Base-by-base conservation (phyloP, 2,888 invertebrate species). In the Seladonia tumulorum region DNA sequence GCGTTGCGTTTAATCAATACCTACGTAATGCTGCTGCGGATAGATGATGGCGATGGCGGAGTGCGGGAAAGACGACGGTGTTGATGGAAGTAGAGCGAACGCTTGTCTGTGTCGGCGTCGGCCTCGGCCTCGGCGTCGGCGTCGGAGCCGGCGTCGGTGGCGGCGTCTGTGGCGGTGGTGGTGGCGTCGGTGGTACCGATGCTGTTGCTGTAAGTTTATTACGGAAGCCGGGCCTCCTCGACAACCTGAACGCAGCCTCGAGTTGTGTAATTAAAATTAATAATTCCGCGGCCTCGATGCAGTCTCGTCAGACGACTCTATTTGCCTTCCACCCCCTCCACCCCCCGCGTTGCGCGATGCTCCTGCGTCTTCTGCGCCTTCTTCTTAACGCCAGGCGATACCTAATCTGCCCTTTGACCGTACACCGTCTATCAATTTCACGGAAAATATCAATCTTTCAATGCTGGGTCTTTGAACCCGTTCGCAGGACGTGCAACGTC, bases 1-100 rank as follows among this genome's bases (percentile, higher is more conserved):
- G 91, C 93, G 92, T 93, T 92, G 93, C 93, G 92, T 94, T 94
- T 94, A 94, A 94, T 94, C 94, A 94, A 94, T 94, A 94, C 93
- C 91, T 90, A 89, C 91, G 93, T 91, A 90, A 92, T 91, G 91
- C 91, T 79, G 88, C 77, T 89, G 89, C 89, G 89, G 91, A 92
- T 91, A 90, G 91, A 91, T 92, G 91, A 91, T 87, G 90, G 90
- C 89, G 87, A 83, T 87, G 89, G 86, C 60, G 87, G 88, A 70
- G 87, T 79, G 68, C 35, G 75, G 86, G 53, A 86, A 86, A 73
- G 88, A 83, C 70, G 83, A 82, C 70, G 83, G 82, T 72, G 84
- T 79, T 83, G 84, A 88, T 79, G 89, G 89, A 86, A 85, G 81
- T 79, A 68, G 82, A 78, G 79, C 35, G 66, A 79, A 78, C 35